Conservation (phyloP, 1,140 invertebrate species). For the Drosophila nigromelanica region DNA sequence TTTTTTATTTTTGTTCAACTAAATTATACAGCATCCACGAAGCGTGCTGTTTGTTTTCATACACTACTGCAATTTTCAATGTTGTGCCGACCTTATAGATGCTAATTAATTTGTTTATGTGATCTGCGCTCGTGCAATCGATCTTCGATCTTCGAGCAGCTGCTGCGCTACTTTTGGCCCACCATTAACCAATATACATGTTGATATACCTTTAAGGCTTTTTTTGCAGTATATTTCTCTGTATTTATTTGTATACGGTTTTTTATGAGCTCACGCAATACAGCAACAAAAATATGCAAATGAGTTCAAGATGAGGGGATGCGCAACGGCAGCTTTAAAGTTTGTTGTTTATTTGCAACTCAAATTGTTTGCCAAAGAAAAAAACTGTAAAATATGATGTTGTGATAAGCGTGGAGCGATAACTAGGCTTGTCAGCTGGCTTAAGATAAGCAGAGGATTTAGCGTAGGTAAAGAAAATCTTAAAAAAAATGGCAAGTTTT, state of each 20-base stretch:
- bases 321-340: slow-evolving; percentile 21
- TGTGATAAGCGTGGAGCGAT: slow-evolving; percentile 26
- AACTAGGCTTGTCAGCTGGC: slow-evolving; percentile 2
- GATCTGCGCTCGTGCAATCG: slow-evolving; percentile 39
- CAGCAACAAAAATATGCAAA: slow-evolving; percentile 52
- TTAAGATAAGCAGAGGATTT: neutral
- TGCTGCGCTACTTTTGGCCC: slow-evolving; percentile 55
- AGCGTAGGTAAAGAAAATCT: no score
- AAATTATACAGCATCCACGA: slow-evolving; percentile 28
- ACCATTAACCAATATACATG: slow-evolving; percentile 25
- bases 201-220: slow-evolving; percentile 36
- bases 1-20: slow-evolving; percentile 17
- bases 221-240: slow-evolving; percentile 18
- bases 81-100: slow-evolving; percentile 46
- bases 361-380: slow-evolving; percentile 23
- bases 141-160: slow-evolving; percentile 24
- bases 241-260: slow-evolving; percentile 36
- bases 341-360: slow-evolving; percentile 42
- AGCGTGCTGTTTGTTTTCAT: slow-evolving; percentile 45
- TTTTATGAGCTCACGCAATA: slow-evolving; percentile 47
- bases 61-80: slow-evolving; percentile 57
- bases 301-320: slow-evolving; percentile 29
- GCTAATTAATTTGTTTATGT: slow-evolving; percentile 81
- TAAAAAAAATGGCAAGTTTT: no score
- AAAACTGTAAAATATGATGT: slow-evolving; percentile 22